Conservation (phyloP, 2,888 invertebrate genomes). For the Macrophya annulata region DNA sequence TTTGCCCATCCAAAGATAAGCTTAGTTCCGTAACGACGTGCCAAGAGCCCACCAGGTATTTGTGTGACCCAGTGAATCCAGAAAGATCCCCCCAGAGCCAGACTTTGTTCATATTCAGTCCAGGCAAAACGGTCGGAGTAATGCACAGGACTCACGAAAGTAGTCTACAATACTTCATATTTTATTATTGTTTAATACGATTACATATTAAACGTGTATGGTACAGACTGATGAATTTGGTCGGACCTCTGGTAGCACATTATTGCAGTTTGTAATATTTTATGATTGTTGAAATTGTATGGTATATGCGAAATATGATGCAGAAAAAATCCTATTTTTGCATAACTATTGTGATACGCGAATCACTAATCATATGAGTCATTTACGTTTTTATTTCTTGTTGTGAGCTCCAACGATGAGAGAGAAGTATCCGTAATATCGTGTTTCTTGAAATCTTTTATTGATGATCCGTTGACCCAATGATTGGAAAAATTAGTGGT, state of each 20-base stretch:
- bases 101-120: conserved; percentile 85
- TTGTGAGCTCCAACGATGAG: neutral
- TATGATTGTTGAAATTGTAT: neutral
- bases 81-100: conserved; percentile 86
- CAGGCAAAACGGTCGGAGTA: conserved; percentile 80
- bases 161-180: neutral
- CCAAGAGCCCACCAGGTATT: conserved; percentile 87
- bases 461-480: conserved; percentile 52
- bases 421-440: neutral
- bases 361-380: conserved; percentile 14
- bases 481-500: conserved; percentile 39
- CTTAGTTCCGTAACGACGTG: conserved; percentile 87
- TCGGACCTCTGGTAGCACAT: neutral
- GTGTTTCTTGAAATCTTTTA: neutral
- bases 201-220: neutral
- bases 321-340: neutral
- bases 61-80: conserved; percentile 88
- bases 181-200: neutral
- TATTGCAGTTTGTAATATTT: neutral
- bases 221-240: neutral
- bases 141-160: conserved; percentile 55
- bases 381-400: conserved; percentile 8
- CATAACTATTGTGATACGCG: neutral
- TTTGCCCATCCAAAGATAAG: conserved; percentile 86
- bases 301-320: neutral